Conservation (phyloP, 2,888 invertebrate species). For the Cheilosia grossa region DNA sequence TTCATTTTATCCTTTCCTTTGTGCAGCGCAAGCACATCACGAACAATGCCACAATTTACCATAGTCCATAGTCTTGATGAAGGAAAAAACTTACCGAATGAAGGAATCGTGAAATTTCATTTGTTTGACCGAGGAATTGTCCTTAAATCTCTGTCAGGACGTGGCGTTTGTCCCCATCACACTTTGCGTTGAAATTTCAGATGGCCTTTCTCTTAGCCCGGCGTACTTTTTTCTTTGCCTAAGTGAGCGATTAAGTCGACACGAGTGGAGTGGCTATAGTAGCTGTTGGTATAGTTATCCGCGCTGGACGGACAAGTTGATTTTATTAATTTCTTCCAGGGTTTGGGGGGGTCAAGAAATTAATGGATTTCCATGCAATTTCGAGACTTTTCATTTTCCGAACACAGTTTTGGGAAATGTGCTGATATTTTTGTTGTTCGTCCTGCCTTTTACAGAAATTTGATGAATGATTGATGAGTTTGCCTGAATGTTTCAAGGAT, state of each 20-base stretch:
- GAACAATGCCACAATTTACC: conserved; percentile 28
- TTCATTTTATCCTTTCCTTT: conserved; percentile 57
- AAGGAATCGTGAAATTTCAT: conserved; percentile 50
- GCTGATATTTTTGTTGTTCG: conserved; percentile 14
- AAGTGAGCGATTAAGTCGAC: conserved; percentile 65
- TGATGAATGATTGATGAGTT: conserved; percentile 70
- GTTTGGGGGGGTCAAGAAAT: conserved; percentile 34
- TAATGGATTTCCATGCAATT: conserved; percentile 65
- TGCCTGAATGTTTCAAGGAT: conserved; percentile 31
- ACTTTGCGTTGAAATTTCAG: conserved; percentile 21
- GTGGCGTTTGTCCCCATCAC: neutral
- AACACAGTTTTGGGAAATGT: conserved; percentile 45
- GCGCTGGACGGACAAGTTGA: conserved; percentile 33
- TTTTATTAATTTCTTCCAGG: conserved; percentile 66
- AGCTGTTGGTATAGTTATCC: conserved; percentile 1
- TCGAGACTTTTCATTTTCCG: conserved; percentile 48
- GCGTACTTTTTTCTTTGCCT: conserved; percentile 65
- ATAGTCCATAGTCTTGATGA: conserved; percentile 20
- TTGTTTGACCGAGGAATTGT: conserved; percentile 54
- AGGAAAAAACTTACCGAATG: conserved; percentile 4
- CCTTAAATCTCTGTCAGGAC: conserved; percentile 41
- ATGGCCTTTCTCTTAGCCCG: conserved; percentile 20
- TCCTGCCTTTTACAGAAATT: conserved; percentile 36
- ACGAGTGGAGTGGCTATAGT: conserved; percentile 21
- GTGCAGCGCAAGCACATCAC: conserved; percentile 51